Percentiles rank a stretch among this genome's conserved stretches.
Conservation (phyloP, 2,888 invertebrate genomes). For the Hedya salicella region DNA sequence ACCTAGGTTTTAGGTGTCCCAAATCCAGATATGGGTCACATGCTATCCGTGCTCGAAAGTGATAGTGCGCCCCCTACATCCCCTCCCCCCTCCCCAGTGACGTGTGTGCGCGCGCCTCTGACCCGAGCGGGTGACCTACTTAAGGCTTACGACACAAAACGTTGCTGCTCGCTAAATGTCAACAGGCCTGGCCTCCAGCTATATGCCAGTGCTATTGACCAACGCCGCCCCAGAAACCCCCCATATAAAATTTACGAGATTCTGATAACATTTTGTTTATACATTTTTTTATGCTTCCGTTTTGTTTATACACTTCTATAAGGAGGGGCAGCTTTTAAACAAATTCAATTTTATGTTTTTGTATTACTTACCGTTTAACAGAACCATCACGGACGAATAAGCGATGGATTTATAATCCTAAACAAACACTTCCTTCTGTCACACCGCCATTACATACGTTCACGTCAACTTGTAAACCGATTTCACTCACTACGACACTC, state of each 20-base stretch:
- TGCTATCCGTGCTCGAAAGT: conserved; percentile 63
- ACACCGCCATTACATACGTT: conserved; percentile 72
- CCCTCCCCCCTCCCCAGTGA: conserved; percentile 53
- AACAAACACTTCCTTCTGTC: conserved; percentile 69
- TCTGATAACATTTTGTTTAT: not conserved
- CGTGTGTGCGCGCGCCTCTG: conserved; percentile 78
- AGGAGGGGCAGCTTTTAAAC: not conserved
- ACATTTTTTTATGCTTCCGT: not conserved
- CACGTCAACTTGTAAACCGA: conserved; percentile 62
- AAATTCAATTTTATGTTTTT: not conserved
- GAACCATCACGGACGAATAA: conserved; percentile 65
- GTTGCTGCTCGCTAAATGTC: conserved; percentile 65
- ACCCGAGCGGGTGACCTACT: conserved; percentile 73
- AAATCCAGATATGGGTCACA: conserved; percentile 43
- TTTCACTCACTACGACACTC: conserved; percentile 58
- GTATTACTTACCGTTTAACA: conserved; percentile 63
- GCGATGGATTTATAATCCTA: conserved; percentile 55
- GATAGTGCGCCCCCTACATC: conserved; percentile 54
- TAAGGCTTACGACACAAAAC: conserved; percentile 67
- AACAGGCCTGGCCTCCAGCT: conserved; percentile 66
- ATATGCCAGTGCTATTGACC: conserved; percentile 62
- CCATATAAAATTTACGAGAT: conserved; percentile 28
- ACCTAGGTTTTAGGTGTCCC: conserved; percentile 45
- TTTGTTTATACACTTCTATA: not conserved
- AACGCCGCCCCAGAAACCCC: conserved; percentile 59